Evolutionary conservation across 2,888 invertebrate genomes (phyloP), one percentile per base, ranked within the genome.

Genomic region (Catocala nupta): DNA sequence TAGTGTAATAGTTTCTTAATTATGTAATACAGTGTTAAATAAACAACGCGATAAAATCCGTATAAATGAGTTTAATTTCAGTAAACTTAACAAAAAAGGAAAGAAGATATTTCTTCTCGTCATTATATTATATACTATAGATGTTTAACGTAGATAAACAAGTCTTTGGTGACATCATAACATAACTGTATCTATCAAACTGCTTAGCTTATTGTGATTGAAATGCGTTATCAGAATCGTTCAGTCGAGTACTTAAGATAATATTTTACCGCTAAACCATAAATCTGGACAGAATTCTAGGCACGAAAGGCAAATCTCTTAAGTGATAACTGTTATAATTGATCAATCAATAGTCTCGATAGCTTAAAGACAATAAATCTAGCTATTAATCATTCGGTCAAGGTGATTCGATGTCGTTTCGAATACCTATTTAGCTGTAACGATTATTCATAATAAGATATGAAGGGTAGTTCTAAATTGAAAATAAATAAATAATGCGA

Each of bases 321-420:
- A 59, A 52, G 63, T 60, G 44, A 34, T 43, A 59, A 63, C 56
- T 68, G 48, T 50, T 55, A 62, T 73, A 66, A 72, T 77, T 72
- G 70, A 72, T 74, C 77, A 74, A 74, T 74, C 68, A 63, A 55
- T 55, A 9, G 16, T 59, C 36, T 51, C 44, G 62, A 65, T 71
- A 70, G 77, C 52, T 67, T 65, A 59, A 54, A 55, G 44, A 44
- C 8, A 12, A 25, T 63, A 69, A 65, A 67, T 57, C 60, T 51
- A 53, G 55, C 60, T 34, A 65, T 71, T 65, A 65, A 73, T 77
- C 58, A 60, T 39, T 51, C 13, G 50, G 36, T 58, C 70, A 61
- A 64, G 56, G 63, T 59, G 57, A 76, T 62, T 74, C 53, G 55
- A 47, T 55, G 68, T 75, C 62, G 9, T 39, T 39, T 62, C 59